Percentiles rank a stretch among this genome's conserved stretches.
phyloP scores from a whole-genome alignment of 1,140 invertebrate species.

The Zaprionus vittiger region DNA sequence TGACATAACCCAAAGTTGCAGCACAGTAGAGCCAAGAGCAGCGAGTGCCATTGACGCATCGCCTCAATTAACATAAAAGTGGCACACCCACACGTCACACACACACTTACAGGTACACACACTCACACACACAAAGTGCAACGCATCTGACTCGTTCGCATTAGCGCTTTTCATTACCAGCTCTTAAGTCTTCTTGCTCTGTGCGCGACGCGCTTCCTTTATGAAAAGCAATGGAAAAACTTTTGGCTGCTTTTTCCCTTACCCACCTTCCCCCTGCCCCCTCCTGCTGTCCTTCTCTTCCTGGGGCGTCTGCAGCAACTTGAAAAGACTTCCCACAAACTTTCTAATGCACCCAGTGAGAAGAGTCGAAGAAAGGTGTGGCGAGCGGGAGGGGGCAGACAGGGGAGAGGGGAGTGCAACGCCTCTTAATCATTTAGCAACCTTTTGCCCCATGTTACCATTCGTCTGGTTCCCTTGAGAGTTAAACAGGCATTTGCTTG shows the following conservation, averaged over 20 bases:
- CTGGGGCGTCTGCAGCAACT: slow-evolving; percentile 37
- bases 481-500: background rate
- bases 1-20: slow-evolving; percentile 66
- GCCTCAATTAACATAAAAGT: slow-evolving; percentile 80
- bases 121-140: background rate
- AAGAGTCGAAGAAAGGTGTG: slow-evolving; percentile 18
- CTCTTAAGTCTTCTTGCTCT: slow-evolving; percentile 58
- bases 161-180: slow-evolving; percentile 81
- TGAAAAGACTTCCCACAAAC: slow-evolving; percentile 79
- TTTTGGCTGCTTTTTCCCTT: slow-evolving; percentile 49
- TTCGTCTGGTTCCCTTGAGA: background rate
- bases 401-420: background rate
- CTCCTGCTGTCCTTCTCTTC: background rate
- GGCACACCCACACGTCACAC: slow-evolving; percentile 18
- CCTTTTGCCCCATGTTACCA: background rate
- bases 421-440: slow-evolving; percentile 4
- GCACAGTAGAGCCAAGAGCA: slow-evolving; percentile 25
- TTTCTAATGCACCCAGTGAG: slow-evolving; percentile 72
- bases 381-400: background rate
- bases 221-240: slow-evolving; percentile 67
- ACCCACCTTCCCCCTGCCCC: background rate
- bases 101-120: slow-evolving; percentile 2
- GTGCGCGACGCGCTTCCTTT: slow-evolving; percentile 56
- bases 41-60: slow-evolving; percentile 71
- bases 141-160: slow-evolving; percentile 29